phyloP scores from a whole-genome alignment of 23 tunicate species.

The Ciona savignyi region DNA sequence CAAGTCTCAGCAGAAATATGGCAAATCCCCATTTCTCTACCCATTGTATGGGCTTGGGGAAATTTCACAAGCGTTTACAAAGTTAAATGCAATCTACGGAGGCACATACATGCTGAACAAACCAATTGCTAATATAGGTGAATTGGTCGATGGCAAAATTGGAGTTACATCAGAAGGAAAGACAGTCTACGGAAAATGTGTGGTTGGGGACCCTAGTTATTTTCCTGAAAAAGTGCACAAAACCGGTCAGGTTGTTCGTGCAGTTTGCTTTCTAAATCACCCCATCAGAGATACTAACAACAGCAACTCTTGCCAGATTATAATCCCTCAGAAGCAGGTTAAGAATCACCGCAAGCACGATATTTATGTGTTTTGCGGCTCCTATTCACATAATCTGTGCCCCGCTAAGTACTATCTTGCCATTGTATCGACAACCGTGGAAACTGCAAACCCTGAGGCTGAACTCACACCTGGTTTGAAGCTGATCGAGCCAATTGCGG shows the following conservation, averaged over 20 bases:
- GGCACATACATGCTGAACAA: constrained; percentile 98
- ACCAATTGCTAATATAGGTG: constrained; percentile 58
- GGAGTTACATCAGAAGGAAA: constrained; percentile 85
- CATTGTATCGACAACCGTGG: too few relatives aligned
- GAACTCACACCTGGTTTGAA: too few relatives aligned
- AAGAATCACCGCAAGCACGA: constrained; percentile 56
- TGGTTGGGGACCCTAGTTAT: constrained; percentile 91
- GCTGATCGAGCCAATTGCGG: too few relatives aligned
- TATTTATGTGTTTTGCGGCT: constrained; percentile 69
- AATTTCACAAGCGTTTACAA: constrained; percentile 89
- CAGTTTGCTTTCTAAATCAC: too few relatives aligned
- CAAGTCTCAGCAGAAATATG: constrained; percentile 62
- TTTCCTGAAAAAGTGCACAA: constrained; percentile 66
- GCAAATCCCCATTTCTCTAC: constrained; percentile 82
- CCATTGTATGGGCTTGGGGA: too few relatives aligned
- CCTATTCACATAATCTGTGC: constrained; percentile 81
- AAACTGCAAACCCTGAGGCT: too few relatives aligned
- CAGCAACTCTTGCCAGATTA: constrained; percentile 79
- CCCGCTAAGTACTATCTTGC: too few relatives aligned
- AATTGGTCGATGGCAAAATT: constrained; percentile 49
- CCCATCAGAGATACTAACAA: constrained; percentile 67
- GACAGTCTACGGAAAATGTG: constrained; percentile 62
- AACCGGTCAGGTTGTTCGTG: too few relatives aligned
- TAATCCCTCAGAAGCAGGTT: constrained; percentile 71
- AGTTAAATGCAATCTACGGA: constrained; percentile 86